Base-by-base conservation (phyloP, 1,140 invertebrate species). In the Pseudomyrmex pallidus region DNA sequence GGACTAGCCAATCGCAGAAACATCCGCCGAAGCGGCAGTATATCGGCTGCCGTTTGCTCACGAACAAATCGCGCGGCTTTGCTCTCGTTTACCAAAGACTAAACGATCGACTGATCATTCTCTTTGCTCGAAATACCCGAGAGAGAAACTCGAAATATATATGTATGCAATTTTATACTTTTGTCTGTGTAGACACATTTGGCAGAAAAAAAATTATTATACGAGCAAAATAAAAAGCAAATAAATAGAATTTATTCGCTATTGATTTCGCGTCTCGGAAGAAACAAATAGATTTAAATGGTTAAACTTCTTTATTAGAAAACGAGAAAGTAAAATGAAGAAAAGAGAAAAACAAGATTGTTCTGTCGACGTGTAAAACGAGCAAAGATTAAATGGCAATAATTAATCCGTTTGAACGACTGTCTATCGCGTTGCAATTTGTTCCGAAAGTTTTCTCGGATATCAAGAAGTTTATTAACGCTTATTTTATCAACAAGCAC, bases 91-190 rank as follows among this genome's bases (percentile, higher is more conserved):
- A 17, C 12, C 64, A 48, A 78, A 78, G 64, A 70, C 10, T 78
- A 78, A 78, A 68, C 64, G 63, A 67, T 77, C 63, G 63, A 70
- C 20, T 78, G 64, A 68, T 50, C 54, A 35, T 70, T 80, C 54
- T 57, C 35, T n/a, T 5, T 78, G 4, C 12, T 20, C 22, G 20
- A 52, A 68, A 52, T 12, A 70, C 5, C 10, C 10, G 12, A 22
- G 35, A 35, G n/a, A 67, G 62, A 77, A 67, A 77, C 1, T 56
- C 17, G 15, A 12, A 2, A 9, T 62, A 5, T 68, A 17, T 56
- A 9, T 17, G 2, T n/a, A 59, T 15, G 57, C 10, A 72, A 50
- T 35, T 50, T 13, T 54, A 61, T 70, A 20, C 7, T 57, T 25
- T 48, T 7, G 63, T 25, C 15, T 46, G 5, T 66, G 62, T 44